Percentiles rank a stretch among this genome's conserved stretches.
These are phyloP conservation scores for Brachyistius frenatus DNA, from an alignment of 2,113 vertebrate species.

Conservation along the genomic window DNA sequence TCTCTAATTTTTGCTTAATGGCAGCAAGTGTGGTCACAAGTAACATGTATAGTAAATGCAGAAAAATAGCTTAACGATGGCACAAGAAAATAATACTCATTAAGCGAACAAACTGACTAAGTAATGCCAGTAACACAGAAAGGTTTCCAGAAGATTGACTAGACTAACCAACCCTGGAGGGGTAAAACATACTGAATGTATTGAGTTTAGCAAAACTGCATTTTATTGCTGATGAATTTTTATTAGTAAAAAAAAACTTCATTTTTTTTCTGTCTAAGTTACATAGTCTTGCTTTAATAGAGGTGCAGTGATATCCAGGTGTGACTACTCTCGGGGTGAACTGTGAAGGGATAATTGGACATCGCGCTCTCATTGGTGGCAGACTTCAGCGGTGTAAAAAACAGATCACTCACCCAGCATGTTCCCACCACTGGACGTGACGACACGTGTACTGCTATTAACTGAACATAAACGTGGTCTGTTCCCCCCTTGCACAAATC, in stretches of 20 bases:
- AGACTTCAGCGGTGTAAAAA: constrained; percentile 67
- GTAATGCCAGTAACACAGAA: background rate
- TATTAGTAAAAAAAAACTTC: background rate
- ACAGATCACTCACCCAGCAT: constrained; percentile 76
- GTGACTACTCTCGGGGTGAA: constrained; percentile 9
- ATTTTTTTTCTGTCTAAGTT: background rate
- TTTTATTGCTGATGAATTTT: constrained; percentile 4
- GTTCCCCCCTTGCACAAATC: constrained; percentile 68
- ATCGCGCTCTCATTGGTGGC: constrained; percentile 51
- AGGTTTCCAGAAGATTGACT: background rate
- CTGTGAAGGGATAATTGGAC: constrained; percentile 62
- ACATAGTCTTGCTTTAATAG: background rate
- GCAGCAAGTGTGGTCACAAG: too few relatives aligned
- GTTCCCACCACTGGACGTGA: constrained; percentile 75
- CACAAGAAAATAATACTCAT: too few relatives aligned
- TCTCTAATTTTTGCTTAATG: too few relatives aligned
- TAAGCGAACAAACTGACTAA: too few relatives aligned
- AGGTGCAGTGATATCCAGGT: constrained; percentile 24
- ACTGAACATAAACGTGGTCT: constrained; percentile 77
- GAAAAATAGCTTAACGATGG: too few relatives aligned
- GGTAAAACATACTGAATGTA: background rate
- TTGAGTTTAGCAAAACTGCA: background rate
- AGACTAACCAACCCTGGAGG: background rate
- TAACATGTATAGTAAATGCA: too few relatives aligned
- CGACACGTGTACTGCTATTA: constrained; percentile 78